A percentile compares a stretch with the other conserved stretches of the same genome.
Conservation (phyloP, 1,140 invertebrate species). For the Heliconius eleuchia region DNA sequence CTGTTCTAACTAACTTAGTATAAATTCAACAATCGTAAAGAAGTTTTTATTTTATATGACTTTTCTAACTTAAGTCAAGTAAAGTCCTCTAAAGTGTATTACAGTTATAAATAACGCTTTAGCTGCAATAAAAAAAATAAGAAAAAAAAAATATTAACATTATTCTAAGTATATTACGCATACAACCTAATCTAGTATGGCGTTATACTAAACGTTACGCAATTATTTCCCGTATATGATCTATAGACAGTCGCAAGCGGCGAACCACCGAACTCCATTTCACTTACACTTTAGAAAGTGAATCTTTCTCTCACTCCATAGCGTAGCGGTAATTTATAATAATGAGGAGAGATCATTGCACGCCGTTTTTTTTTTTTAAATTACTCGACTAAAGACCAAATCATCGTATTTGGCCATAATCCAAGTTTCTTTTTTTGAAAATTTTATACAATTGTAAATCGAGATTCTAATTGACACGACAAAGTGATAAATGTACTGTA, state of each 20-base stretch:
- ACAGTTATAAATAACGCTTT: not conserved
- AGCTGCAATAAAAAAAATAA: not conserved
- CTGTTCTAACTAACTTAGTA: no score
- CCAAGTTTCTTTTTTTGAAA: slow-evolving; percentile 54
- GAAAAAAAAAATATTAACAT: not conserved
- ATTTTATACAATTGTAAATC: slow-evolving; percentile 44
- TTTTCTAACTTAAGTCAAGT: no score
- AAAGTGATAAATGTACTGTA: slow-evolving; percentile 42
- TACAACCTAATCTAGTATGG: not conserved
- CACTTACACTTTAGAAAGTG: slow-evolving; percentile 72
- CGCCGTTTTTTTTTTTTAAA: slow-evolving; percentile 63
- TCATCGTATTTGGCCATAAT: slow-evolving; percentile 50
- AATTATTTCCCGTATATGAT: slow-evolving; percentile 47
- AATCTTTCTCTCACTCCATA: slow-evolving; percentile 75
- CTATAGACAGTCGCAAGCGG: slow-evolving; percentile 48
- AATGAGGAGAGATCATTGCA: slow-evolving; percentile 72
- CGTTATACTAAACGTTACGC: slow-evolving; percentile 38
- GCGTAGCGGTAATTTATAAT: slow-evolving; percentile 66
- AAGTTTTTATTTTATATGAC: no score
- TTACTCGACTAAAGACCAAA: slow-evolving; percentile 50
- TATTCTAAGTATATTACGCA: not conserved
- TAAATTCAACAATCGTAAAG: no score
- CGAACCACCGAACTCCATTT: slow-evolving; percentile 55
- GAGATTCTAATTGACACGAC: slow-evolving; percentile 47
- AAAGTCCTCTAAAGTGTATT: no score